Base-by-base conservation (phyloP, 2,888 invertebrate species). In the Brachynemurus nebulosus region DNA sequence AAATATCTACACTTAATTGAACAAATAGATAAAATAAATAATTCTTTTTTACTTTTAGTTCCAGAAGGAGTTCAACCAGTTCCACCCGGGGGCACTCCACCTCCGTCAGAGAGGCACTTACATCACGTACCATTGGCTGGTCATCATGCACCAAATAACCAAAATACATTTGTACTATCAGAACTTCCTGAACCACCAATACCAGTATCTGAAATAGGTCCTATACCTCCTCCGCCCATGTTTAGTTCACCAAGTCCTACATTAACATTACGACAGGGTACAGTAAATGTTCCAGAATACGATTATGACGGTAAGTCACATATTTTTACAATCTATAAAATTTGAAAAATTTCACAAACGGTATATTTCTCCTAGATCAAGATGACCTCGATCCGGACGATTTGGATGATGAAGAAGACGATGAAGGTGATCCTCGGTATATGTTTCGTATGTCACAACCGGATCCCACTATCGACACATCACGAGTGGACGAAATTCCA, bases 221-320 rank as follows among this genome's bases (percentile, higher is more conserved):
- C 90, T 53, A 88, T 88, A 64, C 86, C 88, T 59, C 91, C 91
- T 57, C 91, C 91, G 58, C 91, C 91, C 53, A 92, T 92, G 91
- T 91, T 92, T 74, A 88, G 88, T 66, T 88, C 89, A 57, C 85
- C 85, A 52, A 85, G 82, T 65, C 85, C 83, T 51, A 73, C 71
- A 51, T 67, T 81, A 54, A 66, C 75, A 50, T 65, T 69, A 52
- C 69, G 72, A 56, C 72, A 67, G 54, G 39, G 39, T 23, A 41
- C 17, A 23, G 45, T 42, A 11, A 59, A 60, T 47, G 57, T 65
- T n/a, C 60, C 63, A 5, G 74, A 77, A 57, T 77, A 76, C 59
- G 75, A 77, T 60, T 78, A 78, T 60, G 78, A 78, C 63, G 77
- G 78, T 77, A 69, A 63, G 59, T 48, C 14, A 18, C 11, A 38